These are phyloP conservation scores for Glandiceps talaboti DNA, from an alignment of 53 echinoderm and acorn worm genomes.

Conservation along the genomic window DNA sequence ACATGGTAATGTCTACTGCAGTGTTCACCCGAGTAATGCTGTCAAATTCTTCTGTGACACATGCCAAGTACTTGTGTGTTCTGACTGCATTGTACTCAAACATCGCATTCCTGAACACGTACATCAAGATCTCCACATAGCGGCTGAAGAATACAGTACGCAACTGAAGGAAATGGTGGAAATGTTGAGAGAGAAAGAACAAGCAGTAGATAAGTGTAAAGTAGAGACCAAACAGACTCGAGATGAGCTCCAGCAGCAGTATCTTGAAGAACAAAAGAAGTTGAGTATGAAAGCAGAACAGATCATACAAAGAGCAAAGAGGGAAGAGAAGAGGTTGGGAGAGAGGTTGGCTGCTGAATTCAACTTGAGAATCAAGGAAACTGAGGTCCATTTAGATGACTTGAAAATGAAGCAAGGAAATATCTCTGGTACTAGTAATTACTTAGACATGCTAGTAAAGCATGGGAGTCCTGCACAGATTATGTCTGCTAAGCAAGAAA, in stretches of 20 bases:
- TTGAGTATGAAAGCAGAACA: background rate
- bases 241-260: background rate
- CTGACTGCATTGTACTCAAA: background rate
- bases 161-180: background rate
- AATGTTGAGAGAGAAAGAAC: background rate
- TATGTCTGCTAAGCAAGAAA: background rate
- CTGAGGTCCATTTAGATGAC: background rate
- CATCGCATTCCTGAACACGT: background rate
- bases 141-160: background rate
- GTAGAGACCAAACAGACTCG: background rate
- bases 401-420: background rate
- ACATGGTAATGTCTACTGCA: too few species aligned
- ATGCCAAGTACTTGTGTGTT: background rate
- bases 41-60: background rate
- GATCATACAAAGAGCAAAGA: background rate
- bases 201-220: background rate
- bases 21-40: background rate
- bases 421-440: background rate
- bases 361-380: background rate
- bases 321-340: background rate
- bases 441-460: background rate
- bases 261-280: background rate
- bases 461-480: background rate
- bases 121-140: background rate
- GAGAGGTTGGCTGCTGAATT: background rate